phyloP scores from a whole-genome alignment of 2,797 vertebrate genomes.

The Smutsia temminckii region DNA sequence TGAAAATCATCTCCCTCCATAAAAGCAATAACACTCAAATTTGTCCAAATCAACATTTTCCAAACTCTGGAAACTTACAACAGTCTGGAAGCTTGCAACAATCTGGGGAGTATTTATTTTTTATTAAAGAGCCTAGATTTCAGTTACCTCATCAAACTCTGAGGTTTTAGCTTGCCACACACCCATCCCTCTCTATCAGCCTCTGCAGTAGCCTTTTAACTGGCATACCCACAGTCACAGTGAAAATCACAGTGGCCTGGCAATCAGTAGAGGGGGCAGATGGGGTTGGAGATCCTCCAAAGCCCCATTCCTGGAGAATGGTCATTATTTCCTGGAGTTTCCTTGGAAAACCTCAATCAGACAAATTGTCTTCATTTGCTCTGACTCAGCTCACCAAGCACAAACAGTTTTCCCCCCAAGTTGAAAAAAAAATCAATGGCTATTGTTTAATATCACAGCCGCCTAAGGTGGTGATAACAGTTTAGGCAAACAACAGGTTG shows the following conservation, averaged over 20 bases:
- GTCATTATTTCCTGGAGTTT: background rate
- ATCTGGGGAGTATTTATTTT: background rate
- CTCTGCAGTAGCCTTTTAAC: background rate
- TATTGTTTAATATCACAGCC: background rate
- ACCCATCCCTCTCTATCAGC: background rate
- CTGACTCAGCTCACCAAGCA: background rate
- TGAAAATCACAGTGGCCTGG: background rate
- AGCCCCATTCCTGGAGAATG: background rate
- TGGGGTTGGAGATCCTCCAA: background rate
- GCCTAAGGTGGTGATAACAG: background rate
- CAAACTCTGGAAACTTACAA: background rate
- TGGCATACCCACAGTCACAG: background rate
- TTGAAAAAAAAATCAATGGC: background rate
- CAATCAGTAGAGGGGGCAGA: background rate
- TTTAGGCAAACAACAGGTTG: background rate
- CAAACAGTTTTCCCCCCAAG: background rate
- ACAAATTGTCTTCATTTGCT: background rate
- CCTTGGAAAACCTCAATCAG: background rate
- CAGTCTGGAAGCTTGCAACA: background rate
- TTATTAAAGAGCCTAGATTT: background rate
- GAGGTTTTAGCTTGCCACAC: background rate
- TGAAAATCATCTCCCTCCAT: background rate
- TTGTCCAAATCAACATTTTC: background rate
- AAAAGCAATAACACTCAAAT: background rate
- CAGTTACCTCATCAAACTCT: background rate